Evolutionary conservation across 1,140 invertebrate species (phyloP).

Genomic region (Eueides isabella): DNA sequence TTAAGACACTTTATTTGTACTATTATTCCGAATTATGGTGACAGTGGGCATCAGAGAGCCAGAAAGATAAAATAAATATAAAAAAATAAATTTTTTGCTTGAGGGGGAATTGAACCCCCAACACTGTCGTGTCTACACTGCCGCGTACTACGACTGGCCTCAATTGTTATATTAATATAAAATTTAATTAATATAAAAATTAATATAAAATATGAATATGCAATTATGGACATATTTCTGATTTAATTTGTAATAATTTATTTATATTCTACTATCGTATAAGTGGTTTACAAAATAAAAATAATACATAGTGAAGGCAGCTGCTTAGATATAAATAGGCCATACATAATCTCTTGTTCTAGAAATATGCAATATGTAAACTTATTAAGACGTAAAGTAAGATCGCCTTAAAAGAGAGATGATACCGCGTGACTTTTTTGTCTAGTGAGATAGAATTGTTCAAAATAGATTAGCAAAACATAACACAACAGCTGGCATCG

Average conservation of each 20-base stretch:
- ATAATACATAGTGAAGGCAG: conserved; percentile 20
- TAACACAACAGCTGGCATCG: conserved; percentile 56
- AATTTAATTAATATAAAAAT: too few relatives aligned
- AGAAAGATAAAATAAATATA: too few relatives aligned
- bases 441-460: conserved; percentile 24
- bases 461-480: conserved; percentile 58
- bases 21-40: too few relatives aligned
- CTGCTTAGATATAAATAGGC: conserved; percentile 23
- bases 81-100: too few relatives aligned
- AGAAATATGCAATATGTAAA: conserved; percentile 5
- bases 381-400: conserved; percentile 24
- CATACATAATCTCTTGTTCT: neutral
- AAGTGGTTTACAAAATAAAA: conserved; percentile 15
- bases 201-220: too few relatives aligned
- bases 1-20: too few relatives aligned
- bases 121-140: too few relatives aligned
- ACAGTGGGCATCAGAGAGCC: too few relatives aligned
- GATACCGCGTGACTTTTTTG: conserved; percentile 11
- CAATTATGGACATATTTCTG: too few relatives aligned
- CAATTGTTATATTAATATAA: too few relatives aligned
- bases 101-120: too few relatives aligned
- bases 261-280: neutral
- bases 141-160: too few relatives aligned
- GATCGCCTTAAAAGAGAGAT: conserved; percentile 9
- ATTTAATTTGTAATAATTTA: neutral